phyloP scores from a whole-genome alignment of 2,888 invertebrate species.

The Lycophotia porphyrea region DNA sequence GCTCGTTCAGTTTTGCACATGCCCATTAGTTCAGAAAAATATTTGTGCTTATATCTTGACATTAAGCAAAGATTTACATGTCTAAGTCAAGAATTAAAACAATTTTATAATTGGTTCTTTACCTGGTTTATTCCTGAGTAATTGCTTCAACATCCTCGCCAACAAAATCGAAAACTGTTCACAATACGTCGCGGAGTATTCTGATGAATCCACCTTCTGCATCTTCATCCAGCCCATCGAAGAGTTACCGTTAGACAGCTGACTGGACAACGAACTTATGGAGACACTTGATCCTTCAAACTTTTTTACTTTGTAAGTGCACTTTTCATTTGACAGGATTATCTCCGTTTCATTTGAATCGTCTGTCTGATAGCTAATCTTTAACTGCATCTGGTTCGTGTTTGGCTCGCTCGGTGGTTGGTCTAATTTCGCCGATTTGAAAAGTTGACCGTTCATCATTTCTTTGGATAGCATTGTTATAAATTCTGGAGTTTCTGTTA shows the following conservation, averaged over 20 bases:
- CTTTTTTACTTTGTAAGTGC: constrained; percentile 83
- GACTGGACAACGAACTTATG: constrained; percentile 81
- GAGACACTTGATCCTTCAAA: constrained; percentile 80
- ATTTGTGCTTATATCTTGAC: not conserved
- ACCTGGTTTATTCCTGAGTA: constrained; percentile 90
- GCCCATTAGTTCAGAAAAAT: not conserved
- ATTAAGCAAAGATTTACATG: not conserved
- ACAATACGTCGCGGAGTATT: constrained; percentile 88
- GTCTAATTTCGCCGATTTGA: constrained; percentile 81
- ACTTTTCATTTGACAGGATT: constrained; percentile 82
- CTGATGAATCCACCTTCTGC: constrained; percentile 83
- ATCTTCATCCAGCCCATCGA: constrained; percentile 89
- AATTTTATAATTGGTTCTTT: constrained; percentile 26
- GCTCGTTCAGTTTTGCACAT: not conserved
- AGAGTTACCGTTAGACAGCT: constrained; percentile 81
- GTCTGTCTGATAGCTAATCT: constrained; percentile 83
- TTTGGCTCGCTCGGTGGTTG: constrained; percentile 70
- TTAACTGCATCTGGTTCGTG: constrained; percentile 78
- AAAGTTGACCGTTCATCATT: constrained; percentile 91
- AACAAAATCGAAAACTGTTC: constrained; percentile 91
- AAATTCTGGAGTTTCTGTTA: constrained; percentile 89
- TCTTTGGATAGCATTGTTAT: constrained; percentile 88
- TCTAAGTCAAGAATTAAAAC: constrained; percentile 1
- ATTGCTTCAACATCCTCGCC: constrained; percentile 91
- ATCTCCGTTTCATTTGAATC: constrained; percentile 82